Base-by-base conservation (phyloP, 2,888 invertebrate species). In the Diplolepis rosae region DNA sequence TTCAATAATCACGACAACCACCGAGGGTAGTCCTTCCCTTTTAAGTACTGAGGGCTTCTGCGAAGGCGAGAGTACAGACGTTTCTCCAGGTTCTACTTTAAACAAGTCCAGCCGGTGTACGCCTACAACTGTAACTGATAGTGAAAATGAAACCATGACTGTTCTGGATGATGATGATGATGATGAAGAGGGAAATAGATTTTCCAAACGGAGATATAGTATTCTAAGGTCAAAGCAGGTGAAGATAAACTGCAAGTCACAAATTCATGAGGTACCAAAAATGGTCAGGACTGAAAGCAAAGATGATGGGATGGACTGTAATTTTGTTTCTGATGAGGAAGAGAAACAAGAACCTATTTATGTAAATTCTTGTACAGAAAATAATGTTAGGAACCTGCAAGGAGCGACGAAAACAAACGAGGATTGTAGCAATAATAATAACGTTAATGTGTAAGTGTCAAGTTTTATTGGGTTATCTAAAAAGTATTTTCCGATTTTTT, bases 1-100 rank as follows among this genome's bases (percentile, higher is more conserved):
- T 82, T 92, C 92, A 80, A 93, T 92, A 83, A 92, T 93, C 82
- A 92, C 93, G 52, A 92, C 92, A 74, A 90, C 93, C 74, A 93
- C 93, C 81, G 88, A 87, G 66, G 82, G 87, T 61, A 85, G 85
- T 68, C 82, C 86, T 5, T 86, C 88, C 65, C 71, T 87, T 70
- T 71, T 88, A 35, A 87, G 87, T 66, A 88, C 88, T 35, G 88
- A 89, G 66, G 88, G 88, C 6, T 88, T 88, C 74, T 88, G 88
- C 80, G 88, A 88, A 75, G 87, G 88, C 24, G 88, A 88, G 28
- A 88, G 87, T 54, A 85, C 84, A 6, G 88, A 89, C 39, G 83
- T 84, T 13, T 87, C 88, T 3, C 87, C 88, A 0, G 84, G 85
- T 5, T 87, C 87, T 13, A 87, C 87, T 6, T 72, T 88, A 22